A percentile compares a stretch with the other conserved stretches of the same genome.
Conservation (phyloP, 2,888 invertebrate species). For the Cerceris rybyensis region DNA sequence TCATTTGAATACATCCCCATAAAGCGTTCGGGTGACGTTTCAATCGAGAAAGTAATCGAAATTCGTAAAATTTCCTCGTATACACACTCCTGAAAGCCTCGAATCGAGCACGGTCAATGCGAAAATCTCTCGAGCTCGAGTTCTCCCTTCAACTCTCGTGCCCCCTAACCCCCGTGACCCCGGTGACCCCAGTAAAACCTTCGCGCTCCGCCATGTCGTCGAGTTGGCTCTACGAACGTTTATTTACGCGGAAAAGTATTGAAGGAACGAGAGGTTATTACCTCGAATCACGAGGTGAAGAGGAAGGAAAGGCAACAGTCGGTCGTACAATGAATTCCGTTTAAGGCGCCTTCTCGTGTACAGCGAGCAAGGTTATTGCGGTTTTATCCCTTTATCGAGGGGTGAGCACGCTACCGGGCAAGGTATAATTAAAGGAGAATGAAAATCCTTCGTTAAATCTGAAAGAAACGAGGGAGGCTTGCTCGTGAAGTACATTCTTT, state of each 20-base stretch:
- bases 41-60: not conserved
- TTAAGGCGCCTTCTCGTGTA: conserved; percentile 38
- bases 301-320: conserved; percentile 16
- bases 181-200: not conserved
- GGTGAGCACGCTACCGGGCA: not conserved
- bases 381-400: not conserved
- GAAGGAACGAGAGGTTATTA: conserved; percentile 45
- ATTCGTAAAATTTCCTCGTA: not conserved
- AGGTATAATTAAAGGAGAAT: conserved; percentile 21
- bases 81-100: conserved; percentile 15
- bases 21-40: not conserved
- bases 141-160: conserved; percentile 1
- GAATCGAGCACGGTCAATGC: conserved; percentile 22
- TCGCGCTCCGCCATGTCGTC: conserved; percentile 2
- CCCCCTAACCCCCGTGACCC: too few species aligned
- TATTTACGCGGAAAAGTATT: conserved; percentile 25
- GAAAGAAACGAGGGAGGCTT: not conserved
- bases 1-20: not conserved
- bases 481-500: not conserved
- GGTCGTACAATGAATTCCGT: conserved; percentile 62
- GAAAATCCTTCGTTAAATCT: conserved; percentile 5
- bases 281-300: conserved; percentile 27
- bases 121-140: conserved; percentile 27
- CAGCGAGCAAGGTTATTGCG: conserved; percentile 6
- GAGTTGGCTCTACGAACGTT: conserved; percentile 14